Percentiles rank a stretch among this genome's conserved stretches.
Conservation (phyloP, 2,888 invertebrate species). For the Eupithecia centaureata region DNA sequence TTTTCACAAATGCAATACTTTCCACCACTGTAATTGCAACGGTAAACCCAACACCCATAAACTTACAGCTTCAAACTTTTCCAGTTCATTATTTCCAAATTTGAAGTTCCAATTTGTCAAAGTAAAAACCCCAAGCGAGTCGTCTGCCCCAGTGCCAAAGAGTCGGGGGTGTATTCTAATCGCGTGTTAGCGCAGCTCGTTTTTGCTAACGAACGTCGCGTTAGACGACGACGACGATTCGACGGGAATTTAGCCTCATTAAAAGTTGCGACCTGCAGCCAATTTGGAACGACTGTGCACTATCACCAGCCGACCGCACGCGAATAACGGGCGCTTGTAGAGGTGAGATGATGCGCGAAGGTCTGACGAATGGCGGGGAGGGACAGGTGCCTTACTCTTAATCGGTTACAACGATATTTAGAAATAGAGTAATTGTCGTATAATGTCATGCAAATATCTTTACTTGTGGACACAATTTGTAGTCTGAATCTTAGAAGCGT, state of each 20-base stretch:
- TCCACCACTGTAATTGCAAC: background rate
- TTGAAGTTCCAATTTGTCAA: slow-evolving; percentile 2
- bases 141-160: slow-evolving; percentile 55
- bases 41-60: background rate
- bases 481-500: no score
- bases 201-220: slow-evolving; percentile 84
- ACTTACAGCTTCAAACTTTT: background rate
- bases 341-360: slow-evolving; percentile 4
- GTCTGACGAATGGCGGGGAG: no score
- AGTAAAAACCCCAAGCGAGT: background rate
- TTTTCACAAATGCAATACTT: background rate
- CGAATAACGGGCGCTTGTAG: slow-evolving; percentile 25
- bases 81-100: background rate
- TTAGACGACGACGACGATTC: slow-evolving; percentile 71
- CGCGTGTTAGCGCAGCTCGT: slow-evolving; percentile 82
- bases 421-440: background rate
- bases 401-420: no score
- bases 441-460: background rate
- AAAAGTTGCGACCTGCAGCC: slow-evolving; percentile 83
- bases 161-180: slow-evolving; percentile 79
- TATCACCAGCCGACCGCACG: slow-evolving; percentile 55
- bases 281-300: slow-evolving; percentile 78
- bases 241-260: slow-evolving; percentile 83
- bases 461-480: no score
- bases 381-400: no score